These are phyloP conservation scores for Sterna hirundo DNA, from an alignment of 2,113 vertebrate species.

Conservation along the genomic window DNA sequence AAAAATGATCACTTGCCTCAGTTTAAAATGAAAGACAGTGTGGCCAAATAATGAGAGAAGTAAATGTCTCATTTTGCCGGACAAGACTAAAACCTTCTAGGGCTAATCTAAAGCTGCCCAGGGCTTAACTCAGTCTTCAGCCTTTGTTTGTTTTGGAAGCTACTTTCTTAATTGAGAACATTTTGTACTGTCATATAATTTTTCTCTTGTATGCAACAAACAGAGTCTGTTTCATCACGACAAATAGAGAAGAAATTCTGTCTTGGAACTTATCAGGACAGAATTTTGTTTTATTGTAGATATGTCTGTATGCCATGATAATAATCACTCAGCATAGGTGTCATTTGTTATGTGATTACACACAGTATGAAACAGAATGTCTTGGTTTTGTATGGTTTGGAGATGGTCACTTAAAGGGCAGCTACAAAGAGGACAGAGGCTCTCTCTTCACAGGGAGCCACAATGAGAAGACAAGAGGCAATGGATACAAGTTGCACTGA, in stretches of 20 bases:
- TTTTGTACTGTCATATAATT: neutral
- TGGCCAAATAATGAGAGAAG: neutral
- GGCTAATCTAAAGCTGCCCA: neutral
- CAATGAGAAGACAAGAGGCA: neutral
- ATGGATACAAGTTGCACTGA: fast-evolving
- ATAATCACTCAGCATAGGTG: neutral
- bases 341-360: neutral
- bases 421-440: neutral
- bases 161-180: neutral
- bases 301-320: neutral
- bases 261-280: neutral
- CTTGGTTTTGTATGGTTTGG: neutral
- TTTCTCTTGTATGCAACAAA: neutral
- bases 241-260: neutral
- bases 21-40: neutral
- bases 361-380: neutral
- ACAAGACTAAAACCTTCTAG: neutral
- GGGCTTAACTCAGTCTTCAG: neutral
- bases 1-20: neutral
- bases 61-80: neutral
- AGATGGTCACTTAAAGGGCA: neutral
- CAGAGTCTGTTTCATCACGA: neutral
- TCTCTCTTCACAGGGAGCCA: neutral
- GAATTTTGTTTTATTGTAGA: neutral
- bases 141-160: neutral